phyloP scores from a whole-genome alignment of 2,797 vertebrate species.

The Toxotes lorentzi region DNA sequence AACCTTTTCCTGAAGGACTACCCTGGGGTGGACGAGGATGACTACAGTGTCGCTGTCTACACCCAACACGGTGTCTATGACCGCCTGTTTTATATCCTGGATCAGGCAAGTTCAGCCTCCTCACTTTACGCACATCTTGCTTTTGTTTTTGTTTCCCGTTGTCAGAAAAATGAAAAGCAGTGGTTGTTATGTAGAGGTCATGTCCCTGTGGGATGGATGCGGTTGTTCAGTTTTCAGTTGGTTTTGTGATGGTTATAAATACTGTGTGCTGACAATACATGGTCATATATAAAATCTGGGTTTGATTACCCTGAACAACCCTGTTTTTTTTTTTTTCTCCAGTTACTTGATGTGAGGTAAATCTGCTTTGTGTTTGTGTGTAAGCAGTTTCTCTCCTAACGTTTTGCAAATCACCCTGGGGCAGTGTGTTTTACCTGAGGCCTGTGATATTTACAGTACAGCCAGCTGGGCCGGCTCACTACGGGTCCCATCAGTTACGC shows the following conservation, averaged over 20 bases:
- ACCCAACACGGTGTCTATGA: slow-evolving; percentile 89
- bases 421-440: slow-evolving; percentile 31
- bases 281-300: neutral
- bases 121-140: neutral
- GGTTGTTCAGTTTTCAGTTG: too few relatives aligned
- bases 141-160: neutral
- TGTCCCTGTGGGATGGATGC: neutral
- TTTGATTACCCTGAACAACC: neutral
- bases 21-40: slow-evolving; percentile 91
- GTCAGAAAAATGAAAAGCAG: neutral
- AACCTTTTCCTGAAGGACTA: slow-evolving; percentile 94
- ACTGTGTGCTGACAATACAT: neutral
- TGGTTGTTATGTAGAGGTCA: neutral
- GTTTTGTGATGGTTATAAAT: neutral
- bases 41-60: slow-evolving; percentile 91
- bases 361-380: neutral
- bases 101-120: slow-evolving; percentile 88
- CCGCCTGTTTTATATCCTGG: slow-evolving; percentile 89
- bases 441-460: slow-evolving; percentile 77
- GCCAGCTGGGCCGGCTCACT: slow-evolving; percentile 87
- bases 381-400: neutral
- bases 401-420: neutral
- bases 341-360: neutral
- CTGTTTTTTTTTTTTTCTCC: neutral
- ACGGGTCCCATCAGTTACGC: slow-evolving; percentile 90